Base-by-base conservation (phyloP, 2,888 invertebrate species). In the Lamellibrachia columna region DNA sequence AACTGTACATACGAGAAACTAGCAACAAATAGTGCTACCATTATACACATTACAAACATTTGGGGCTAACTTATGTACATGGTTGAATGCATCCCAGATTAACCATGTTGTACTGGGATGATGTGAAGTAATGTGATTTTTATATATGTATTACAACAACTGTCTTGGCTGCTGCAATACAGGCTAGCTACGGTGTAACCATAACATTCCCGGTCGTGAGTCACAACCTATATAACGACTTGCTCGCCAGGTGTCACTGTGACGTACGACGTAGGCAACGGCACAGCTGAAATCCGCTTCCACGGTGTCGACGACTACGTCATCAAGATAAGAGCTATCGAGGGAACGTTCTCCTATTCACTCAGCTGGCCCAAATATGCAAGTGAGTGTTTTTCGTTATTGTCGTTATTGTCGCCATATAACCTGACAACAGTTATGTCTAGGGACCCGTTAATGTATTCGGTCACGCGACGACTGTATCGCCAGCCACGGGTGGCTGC, bases 321-420 rank as follows among this genome's bases (percentile, higher is more conserved):
- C n/a, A 75, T 75, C 22, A 75, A 75, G 75, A 75, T 75, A n/a
- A 75, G n/a, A n/a, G 15, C 15, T 15, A 75, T 75, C 22, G 75
- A 75, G 4, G 75, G 75, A 75, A 75, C n/a, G 1, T 75, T 75
- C 75, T 75, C 75, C 75, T 75, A 75, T n/a, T 22, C 75, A 6
- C 75, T 75, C 75, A 75, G 75, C 75, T 75, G 75, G 75, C 75
- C 75, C 15, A 75, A 75, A 75, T 75, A 75, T 75, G 75, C 75
- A 75, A 22, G 75, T 75, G 75, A 75, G 75, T 4, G 22, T 22
- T 22, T 22, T 11, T 75, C 22, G 15, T 60, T 60, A 15, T 11
- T 11, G 15, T 15, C 22, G 60, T 60, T 22, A 15, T 11, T 11
- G 15, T 60, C 60, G 40, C 22, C 60, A 15, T 11, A 11, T 11